Base-by-base conservation (phyloP, 2,888 invertebrate genomes). In the Ariolimax columbianus region DNA sequence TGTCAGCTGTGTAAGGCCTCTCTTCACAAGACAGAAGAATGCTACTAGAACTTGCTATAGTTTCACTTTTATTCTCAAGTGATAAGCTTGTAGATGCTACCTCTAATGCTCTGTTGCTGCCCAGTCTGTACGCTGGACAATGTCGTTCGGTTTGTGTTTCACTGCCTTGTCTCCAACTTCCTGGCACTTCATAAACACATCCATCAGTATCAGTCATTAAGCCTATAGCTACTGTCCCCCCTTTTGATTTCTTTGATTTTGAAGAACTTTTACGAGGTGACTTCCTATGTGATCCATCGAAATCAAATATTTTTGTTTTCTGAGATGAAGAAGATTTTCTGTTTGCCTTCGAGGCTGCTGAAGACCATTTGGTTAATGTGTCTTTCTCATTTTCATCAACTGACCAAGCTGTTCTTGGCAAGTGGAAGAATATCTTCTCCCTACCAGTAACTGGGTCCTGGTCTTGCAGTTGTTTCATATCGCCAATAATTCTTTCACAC, bases 381-480 rank as follows among this genome's bases (percentile, higher is more conserved):
- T 40, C 75, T 51, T 72, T 59, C 36, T 43, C 63, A 38, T 26
- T 36, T 17, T 36, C 73, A 7, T 55, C 73, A 51, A 55, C 40
- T n/a, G 82, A 30, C 82, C 82, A 82, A 17, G 63, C 82, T 43
- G 63, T 40, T 75, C 66, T 82, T 7, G 82, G 82, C 23, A 82
- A 40, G 9, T 30, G 59, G 26, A 51, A 43, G 0, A 68, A 38
- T 26, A 36, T 70, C 9, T 47, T 81, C 51, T 72, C 72, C 51
- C 26, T 38, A n/a, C n/a, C 19, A 4, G 38, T 55, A 7, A 23
- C 23, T 36, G 19, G 36, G 43, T 68, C 19, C 38, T 40, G 33
- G n/a, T 59, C 14, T 38, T 38, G n/a, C 55, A 38, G 23, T 23
- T 23, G 6, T 3, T 26, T 30, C n/a, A 55, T n/a, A 30, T 1